Base-by-base conservation (phyloP, 2,888 invertebrate species). In the Flabesymbios commensalis region DNA sequence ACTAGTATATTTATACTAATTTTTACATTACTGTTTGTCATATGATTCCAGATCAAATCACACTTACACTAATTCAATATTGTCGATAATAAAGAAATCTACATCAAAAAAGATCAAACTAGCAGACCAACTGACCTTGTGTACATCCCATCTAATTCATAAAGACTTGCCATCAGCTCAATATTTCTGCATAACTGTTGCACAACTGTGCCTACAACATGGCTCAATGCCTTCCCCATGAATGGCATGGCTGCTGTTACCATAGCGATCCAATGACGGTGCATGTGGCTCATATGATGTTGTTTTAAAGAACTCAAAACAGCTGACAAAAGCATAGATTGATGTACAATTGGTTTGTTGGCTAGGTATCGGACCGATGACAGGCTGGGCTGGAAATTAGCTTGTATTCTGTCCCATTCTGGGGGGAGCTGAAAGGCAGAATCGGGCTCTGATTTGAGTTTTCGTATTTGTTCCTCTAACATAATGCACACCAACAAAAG, bases 321-420 rank as follows among this genome's bases (percentile, higher is more conserved):
- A 31, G 91, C 90, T 24, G 90, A 88, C 32, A 92, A 83, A 78
- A 94, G 92, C 87, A 93, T 90, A 31, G 90, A 89, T 78, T 93
- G 92, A 76, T 92, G 90, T 14, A 79, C 75, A 43, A 80, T 72
- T 17, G 83, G 77, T 41, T 72, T 75, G 45, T 86, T 39, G 88
- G 88, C 62, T 31, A 41, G 55, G 58, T 31, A 63, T 42, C 32
- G 53, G 26, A 14, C 59, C 51, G 28, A 54, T 49, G 31, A 60
- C 19, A 22, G 70, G 59, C 14, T 62, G 14, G 73, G 68, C 57
- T 76, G 74, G 29, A 78, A 74, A 56, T 74, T 78, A 19, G 78
- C 69, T 26, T 41, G n/a, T 3, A 75, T 68, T 31, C 41, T 55
- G n/a, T 67, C 67, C 60, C 61, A 88, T 86, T 42, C 88, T 88